Evolutionary conservation across 2,797 vertebrate genomes (phyloP).

Genomic region (Vespertilio murinus): DNA sequence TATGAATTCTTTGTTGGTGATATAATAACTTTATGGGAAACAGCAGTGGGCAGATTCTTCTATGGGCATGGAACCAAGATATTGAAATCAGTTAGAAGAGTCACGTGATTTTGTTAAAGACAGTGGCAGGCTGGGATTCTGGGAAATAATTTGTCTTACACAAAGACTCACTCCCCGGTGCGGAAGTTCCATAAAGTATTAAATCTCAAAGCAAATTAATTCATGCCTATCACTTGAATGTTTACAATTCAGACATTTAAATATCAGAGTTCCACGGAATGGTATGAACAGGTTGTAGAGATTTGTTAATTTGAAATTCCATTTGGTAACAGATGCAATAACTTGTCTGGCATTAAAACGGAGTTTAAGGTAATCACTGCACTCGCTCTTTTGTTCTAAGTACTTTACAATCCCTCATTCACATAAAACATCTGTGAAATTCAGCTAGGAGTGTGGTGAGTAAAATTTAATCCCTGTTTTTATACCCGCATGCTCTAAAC

Average conservation of each 20-base stretch:
- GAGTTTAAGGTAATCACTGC: slow-evolving; percentile 79
- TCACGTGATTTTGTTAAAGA: slow-evolving; percentile 53
- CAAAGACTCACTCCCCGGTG: slow-evolving; percentile 72
- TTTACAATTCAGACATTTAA: slow-evolving; percentile 85
- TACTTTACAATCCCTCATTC: slow-evolving; percentile 78
- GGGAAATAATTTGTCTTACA: slow-evolving; percentile 75
- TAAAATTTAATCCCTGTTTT: slow-evolving; percentile 78
- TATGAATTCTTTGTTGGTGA: background rate
- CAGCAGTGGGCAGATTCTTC: slow-evolving; percentile 62
- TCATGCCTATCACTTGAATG: slow-evolving; percentile 83
- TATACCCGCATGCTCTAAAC: slow-evolving; percentile 64
- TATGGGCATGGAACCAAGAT: slow-evolving; percentile 66
- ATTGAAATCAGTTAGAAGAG: slow-evolving; percentile 57
- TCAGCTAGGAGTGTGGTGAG: slow-evolving; percentile 74
- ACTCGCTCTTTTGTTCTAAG: slow-evolving; percentile 77
- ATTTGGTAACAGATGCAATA: slow-evolving; percentile 75
- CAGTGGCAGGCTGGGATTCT: slow-evolving; percentile 64
- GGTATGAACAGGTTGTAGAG: slow-evolving; percentile 84
- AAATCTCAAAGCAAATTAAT: slow-evolving; percentile 84
- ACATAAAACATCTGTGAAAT: slow-evolving; percentile 81
- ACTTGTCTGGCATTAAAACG: slow-evolving; percentile 76
- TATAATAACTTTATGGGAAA: background rate
- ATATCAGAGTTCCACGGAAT: slow-evolving; percentile 65
- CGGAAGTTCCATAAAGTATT: slow-evolving; percentile 80
- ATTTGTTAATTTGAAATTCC: slow-evolving; percentile 87